Evolutionary conservation across 2,113 vertebrate species (phyloP), one percentile per base, ranked within the genome.

Genomic region (Malaclemys terrapin): DNA sequence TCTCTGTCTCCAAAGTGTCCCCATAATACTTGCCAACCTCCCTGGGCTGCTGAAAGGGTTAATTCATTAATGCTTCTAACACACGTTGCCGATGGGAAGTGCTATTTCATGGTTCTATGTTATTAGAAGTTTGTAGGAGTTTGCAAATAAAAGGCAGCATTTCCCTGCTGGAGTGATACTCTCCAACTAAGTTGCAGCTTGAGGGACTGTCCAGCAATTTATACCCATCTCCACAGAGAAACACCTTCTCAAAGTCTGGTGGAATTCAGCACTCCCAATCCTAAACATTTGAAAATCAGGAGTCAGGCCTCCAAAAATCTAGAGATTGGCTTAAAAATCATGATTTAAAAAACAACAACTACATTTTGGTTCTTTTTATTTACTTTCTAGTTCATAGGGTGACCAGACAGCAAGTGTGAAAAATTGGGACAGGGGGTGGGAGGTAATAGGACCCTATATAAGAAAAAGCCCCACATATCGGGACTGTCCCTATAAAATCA

Each of bases 61-160:
- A 93, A 92, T 95, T 80, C 89, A 94, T 22, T 82, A 87, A 82
- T 89, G 72, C 38, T 93, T 80, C 38, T 27, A 59, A 92, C 88
- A 53, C 82, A 93, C 38, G 0, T 6, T 89, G 87, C 76, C 85
- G 88, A 89, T 65, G 62, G 90, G 93, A 95, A 91, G 82, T 65
- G 85, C 91, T 85, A 17, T 65, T 95, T 91, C 35, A 49, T 83
- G 86, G 89, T 79, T 82, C 91, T 90, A 83, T 94, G 27, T 87
- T 91, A 19, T 84, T 52, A 14, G 57, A 0, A 8, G 79, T 91
- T 76, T n/a, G 75, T 45, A 59, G 76, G 29, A 20, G 22, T 92
- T 54, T 86, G 62, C 85, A 93, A 75, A 90, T 88, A 49, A 72
- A 80, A 3, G 45, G 78, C 65, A 54, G 31, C 91, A 0, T 80